Evolutionary conservation across 2,888 invertebrate genomes (phyloP), one percentile per base, ranked within the genome.

Genomic region (Erebia palarica): DNA sequence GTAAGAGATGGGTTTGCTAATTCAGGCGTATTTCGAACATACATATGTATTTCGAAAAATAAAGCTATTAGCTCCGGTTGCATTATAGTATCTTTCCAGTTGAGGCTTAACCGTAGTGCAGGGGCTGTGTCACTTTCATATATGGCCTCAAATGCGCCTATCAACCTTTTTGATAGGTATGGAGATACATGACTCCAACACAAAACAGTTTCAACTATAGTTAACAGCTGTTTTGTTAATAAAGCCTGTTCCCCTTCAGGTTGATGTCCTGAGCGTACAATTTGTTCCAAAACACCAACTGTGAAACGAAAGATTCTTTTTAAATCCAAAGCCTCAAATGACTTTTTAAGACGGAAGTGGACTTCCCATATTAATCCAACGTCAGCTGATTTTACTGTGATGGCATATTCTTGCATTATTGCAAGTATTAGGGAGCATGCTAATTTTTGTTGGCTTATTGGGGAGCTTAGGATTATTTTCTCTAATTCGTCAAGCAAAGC

Each of bases 341-440:
- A 95, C 80, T 95, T 96, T 87, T 98, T 98, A 47, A 97, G 96
- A 82, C 95, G 95, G 80, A 96, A 96, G 88, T 98, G 98, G 51
- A 96, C 95, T 87, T 97, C 97, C 97, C 97, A 98, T 59, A 97
- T 96, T 65, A 98, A 92, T 8, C 98, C 97, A 13, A 97, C 96
- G 88, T 97, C 97, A 49, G 97, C 96, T 1, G 98, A 97, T 82
- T 97, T 96, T 1, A 96, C 95, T 5, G 97, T 97, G 47, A 95
- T 96, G 10, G 97, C 96, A 91, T 97, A 98, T 87, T 98, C 98
- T 92, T 97, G 97, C 94, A 98, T 95, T 63, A 98, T 92, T 11
- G 97, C 96, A 70, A 96, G 94, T 80, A 98, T 95, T 67, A 98
- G 94, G 72, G 96, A 96, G 82, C 98, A 98, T 4, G 97, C 98